Evolutionary conservation across 2,113 vertebrate species (phyloP).

Genomic region (Hystrix brachyura): DNA sequence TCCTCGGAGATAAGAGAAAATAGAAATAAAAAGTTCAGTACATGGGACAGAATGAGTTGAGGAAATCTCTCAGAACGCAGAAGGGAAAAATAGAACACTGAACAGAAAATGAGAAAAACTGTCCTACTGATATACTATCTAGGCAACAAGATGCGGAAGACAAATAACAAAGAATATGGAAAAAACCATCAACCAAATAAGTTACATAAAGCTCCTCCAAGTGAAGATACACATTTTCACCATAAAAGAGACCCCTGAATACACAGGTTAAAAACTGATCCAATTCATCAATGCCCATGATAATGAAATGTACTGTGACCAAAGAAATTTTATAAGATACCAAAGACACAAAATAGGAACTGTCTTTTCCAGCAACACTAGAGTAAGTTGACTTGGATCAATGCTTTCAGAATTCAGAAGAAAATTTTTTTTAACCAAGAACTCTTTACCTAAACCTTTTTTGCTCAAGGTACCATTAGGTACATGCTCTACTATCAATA

Average conservation of each 20-base stretch:
- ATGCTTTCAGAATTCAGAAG: conserved; percentile 22
- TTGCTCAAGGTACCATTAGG: conserved; percentile 27
- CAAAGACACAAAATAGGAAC: neutral
- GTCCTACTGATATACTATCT: neutral
- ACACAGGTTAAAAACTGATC: neutral
- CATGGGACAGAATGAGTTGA: conserved; percentile 15
- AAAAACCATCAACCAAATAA: conserved; percentile 23
- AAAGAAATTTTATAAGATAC: conserved; percentile 51
- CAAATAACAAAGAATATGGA: neutral
- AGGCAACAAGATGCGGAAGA: conserved; percentile 19
- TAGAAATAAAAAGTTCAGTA: conserved; percentile 49
- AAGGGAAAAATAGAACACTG: conserved; percentile 53
- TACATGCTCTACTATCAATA: neutral
- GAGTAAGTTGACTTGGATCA: neutral
- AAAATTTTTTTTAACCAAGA: conserved; percentile 34
- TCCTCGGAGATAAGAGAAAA: neutral
- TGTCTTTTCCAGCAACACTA: conserved; percentile 14
- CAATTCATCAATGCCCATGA: neutral
- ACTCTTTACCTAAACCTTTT: conserved; percentile 25
- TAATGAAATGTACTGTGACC: conserved; percentile 36
- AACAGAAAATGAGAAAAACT: conserved; percentile 10
- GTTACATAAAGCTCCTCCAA: conserved; percentile 33
- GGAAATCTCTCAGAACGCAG: conserved; percentile 35
- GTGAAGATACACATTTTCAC: neutral
- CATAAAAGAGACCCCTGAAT: neutral